Evolutionary conservation across 1,140 invertebrate species (phyloP), one percentile per base, ranked within the genome.

Genomic region (Atopsyche davidsoni): DNA sequence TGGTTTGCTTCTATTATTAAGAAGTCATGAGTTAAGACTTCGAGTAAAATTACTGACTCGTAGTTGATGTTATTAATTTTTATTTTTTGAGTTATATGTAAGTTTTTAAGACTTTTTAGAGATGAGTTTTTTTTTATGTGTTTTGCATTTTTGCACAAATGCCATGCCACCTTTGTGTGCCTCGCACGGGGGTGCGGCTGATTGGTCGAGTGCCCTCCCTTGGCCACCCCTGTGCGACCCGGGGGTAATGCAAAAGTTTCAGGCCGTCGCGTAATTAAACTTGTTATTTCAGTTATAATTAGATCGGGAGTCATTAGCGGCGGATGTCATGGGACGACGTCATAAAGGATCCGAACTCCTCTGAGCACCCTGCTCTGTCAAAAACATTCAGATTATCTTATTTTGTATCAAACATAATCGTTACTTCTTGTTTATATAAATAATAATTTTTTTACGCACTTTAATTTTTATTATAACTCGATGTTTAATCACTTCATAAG

Each of bases 251-350:
- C 48, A 43, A 56, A 56, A 56, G 47, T 56, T 56, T 47, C 45
- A 48, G 48, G 44, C 35, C 48, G 32, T 48, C 38, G 39, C 48
- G 48, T 56, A 56, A 56, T 56, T 56, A 56, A 56, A 56, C 53
- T 56, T 56, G 53, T 56, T 56, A 56, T 56, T 56, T 40, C 48
- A 22, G 44, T 43, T 45, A 51, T 56, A 56, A 56, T 56, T 56
- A 56, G 53, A 56, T 56, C 36, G 48, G 44, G 51, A 56, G 43
- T 56, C 47, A 48, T 55, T 54, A 54, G 34, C 46, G 47, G 17
- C 38, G 9, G 18, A n/a, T 28, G 24, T 6, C 24, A 28, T 17
- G 16, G 17, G 16, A 4, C 24, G n/a, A n/a, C n/a, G 24, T 7
- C 24, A 28, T 28, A n/a, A n/a, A 28, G n/a, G 6, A 28, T 28